Conservation (phyloP, 2,113 vertebrate species). For the Hypanus sabinus region DNA sequence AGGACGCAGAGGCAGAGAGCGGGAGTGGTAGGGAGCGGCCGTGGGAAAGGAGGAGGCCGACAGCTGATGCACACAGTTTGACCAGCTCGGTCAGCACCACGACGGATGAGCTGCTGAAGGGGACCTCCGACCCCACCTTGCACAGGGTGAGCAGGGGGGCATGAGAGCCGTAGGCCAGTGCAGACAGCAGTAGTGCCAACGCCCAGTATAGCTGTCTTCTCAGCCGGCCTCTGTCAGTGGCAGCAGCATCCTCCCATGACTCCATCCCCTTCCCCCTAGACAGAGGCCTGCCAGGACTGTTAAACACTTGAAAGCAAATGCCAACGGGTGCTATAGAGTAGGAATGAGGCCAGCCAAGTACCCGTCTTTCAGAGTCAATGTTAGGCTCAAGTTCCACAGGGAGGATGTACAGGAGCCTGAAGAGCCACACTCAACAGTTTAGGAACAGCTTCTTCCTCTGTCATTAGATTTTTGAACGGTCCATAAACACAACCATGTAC, state of each 20-base stretch:
- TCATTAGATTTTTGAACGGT: no score
- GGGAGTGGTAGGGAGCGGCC: conserved; percentile 21
- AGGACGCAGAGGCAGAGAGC: conserved; percentile 42
- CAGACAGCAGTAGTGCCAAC: conserved; percentile 65
- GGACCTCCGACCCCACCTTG: conserved; percentile 67
- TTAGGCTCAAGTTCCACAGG: not conserved
- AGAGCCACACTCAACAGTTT: no score
- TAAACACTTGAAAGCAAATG: not conserved
- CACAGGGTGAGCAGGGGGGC: conserved; percentile 76
- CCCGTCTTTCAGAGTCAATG: not conserved
- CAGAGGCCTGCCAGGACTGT: not conserved
- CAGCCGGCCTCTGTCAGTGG: conserved; percentile 41
- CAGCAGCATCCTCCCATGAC: conserved; percentile 44
- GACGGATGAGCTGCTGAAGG: conserved; percentile 73
- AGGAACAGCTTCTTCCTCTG: no score
- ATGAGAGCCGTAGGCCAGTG: conserved; percentile 79
- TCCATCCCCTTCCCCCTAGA: not conserved
- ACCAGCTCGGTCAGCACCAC: conserved; percentile 75
- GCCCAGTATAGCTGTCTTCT: conserved; percentile 57
- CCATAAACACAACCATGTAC: no score
- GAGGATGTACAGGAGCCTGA: no score
- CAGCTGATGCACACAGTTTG: conserved; percentile 67
- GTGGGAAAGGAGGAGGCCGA: conserved; percentile 53
- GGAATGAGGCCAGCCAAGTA: not conserved
- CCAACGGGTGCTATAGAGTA: not conserved